Evolutionary conservation across 2,797 vertebrate genomes (phyloP).

Genomic region (Sebastes flavidus): DNA sequence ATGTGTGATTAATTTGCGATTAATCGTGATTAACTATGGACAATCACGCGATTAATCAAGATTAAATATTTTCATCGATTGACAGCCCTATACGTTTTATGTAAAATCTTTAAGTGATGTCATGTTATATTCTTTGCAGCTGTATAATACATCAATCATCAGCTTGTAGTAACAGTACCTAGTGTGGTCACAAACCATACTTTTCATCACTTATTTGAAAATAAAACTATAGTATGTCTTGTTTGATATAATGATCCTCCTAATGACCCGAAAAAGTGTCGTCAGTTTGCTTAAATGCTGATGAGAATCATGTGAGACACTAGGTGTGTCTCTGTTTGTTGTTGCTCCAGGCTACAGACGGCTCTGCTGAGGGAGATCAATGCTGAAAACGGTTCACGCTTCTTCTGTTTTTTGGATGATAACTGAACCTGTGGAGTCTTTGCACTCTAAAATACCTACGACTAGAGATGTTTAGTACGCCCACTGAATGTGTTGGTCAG

Average conservation of each 20-base stretch:
- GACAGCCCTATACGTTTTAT: too few species aligned
- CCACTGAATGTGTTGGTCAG: neutral
- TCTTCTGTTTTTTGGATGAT: neutral
- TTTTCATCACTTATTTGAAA: neutral
- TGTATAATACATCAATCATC: neutral
- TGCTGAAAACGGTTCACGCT: neutral
- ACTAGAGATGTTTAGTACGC: neutral
- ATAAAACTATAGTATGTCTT: neutral
- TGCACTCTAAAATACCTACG: neutral
- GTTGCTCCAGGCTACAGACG: slow-evolving; percentile 24
- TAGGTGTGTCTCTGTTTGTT: slow-evolving; percentile 42
- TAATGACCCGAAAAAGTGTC: neutral
- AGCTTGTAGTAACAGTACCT: neutral
- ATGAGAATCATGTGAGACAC: slow-evolving; percentile 30
- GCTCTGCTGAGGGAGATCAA: slow-evolving; percentile 18
- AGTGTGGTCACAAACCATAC: neutral
- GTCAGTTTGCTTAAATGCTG: neutral
- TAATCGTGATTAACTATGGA: too few species aligned
- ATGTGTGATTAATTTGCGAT: too few species aligned
- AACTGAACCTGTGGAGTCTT: neutral
- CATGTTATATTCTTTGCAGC: neutral
- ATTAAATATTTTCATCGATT: too few species aligned
- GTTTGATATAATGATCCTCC: neutral
- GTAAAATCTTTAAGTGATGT: neutral
- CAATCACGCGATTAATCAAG: too few species aligned